Evolutionary conservation across 2,113 vertebrate species (phyloP).

Genomic region (Anseranas semipalmata): DNA sequence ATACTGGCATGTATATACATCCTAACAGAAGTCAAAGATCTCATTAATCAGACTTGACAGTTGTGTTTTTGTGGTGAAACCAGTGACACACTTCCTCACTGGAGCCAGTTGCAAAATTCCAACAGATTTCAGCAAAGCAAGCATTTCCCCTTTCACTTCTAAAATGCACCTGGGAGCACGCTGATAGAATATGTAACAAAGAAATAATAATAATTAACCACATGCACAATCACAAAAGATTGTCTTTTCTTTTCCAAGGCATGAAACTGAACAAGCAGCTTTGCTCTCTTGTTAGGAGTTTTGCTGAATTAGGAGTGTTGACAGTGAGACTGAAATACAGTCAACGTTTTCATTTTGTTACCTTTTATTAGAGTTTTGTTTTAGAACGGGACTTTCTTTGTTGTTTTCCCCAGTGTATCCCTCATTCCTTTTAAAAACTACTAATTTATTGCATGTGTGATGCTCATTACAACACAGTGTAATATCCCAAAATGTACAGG

Average conservation of each 20-base stretch:
- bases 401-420: background rate
- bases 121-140: background rate
- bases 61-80: background rate
- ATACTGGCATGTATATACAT: background rate
- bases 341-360: background rate
- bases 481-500: background rate
- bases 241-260: background rate
- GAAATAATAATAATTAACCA: background rate
- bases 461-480: background rate
- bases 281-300: background rate
- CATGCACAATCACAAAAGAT: background rate
- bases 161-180: background rate
- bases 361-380: background rate
- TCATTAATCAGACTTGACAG: background rate
- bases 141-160: background rate
- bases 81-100: background rate
- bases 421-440: background rate
- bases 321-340: background rate
- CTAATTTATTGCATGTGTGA: background rate
- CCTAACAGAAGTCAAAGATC: background rate
- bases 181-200: background rate
- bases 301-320: background rate
- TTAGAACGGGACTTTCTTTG: background rate
- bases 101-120: background rate
- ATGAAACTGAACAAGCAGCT: background rate